Evolutionary conservation across 23 tunicate genomes (phyloP).

Genomic region (Diplosoma virens): DNA sequence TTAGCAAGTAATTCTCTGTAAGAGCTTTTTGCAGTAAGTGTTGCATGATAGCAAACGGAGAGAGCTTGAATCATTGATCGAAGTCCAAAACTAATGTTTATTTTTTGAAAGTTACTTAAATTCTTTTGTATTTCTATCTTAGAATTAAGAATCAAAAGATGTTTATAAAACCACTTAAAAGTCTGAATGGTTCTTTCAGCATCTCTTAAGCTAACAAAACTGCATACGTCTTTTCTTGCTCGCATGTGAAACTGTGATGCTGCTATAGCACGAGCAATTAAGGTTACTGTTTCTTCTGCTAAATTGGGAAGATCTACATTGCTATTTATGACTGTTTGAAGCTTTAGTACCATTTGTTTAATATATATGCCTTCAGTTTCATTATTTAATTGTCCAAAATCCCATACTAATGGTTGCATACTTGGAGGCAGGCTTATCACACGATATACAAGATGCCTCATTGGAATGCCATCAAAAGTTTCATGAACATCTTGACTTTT

Average conservation of each 20-base stretch:
- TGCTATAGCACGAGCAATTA: conserved; percentile 12
- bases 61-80: conserved; percentile 50
- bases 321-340: conserved; percentile 17
- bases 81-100: neutral
- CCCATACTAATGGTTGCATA: conserved; percentile 66
- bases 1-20: conserved; percentile 21
- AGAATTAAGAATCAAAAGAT: neutral
- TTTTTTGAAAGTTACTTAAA: neutral
- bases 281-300: neutral
- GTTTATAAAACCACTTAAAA: conserved; percentile 55
- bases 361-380: conserved; percentile 48
- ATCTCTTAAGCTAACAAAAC: conserved; percentile 63
- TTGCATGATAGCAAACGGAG: conserved; percentile 64
- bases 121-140: neutral
- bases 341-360: conserved; percentile 46
- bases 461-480: conserved; percentile 40
- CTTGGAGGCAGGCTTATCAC: conserved; percentile 62
- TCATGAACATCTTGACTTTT: conserved; percentile 12
- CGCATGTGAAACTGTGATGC: conserved; percentile 50
- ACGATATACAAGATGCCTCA: conserved; percentile 46
- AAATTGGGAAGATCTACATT: neutral
- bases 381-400: conserved; percentile 46
- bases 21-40: conserved; percentile 19
- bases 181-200: conserved; percentile 53
- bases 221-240: conserved; percentile 46